Conservation (phyloP, 2,888 invertebrate genomes). For the Dendrolimus pini region DNA sequence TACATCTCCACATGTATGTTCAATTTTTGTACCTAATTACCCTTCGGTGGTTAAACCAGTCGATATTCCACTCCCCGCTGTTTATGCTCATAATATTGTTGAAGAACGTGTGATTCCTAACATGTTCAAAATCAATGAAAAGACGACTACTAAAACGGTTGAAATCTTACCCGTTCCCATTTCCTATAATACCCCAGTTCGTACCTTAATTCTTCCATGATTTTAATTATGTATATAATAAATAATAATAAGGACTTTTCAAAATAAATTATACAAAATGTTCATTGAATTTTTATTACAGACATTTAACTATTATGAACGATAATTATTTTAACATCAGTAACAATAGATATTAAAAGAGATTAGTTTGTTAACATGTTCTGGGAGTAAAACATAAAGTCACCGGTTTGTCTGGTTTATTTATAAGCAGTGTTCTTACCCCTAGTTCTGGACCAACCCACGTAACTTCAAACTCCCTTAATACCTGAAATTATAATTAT, state of each 20-base stretch:
- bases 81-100: constrained; percentile 27
- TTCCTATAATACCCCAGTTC: neutral
- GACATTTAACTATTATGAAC: too few species aligned
- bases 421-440: constrained; percentile 83
- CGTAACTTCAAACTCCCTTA: constrained; percentile 77
- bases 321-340: too few species aligned
- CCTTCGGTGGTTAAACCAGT: constrained; percentile 1
- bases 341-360: too few species aligned
- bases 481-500: constrained; percentile 69
- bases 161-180: constrained; percentile 14
- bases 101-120: constrained; percentile 29
- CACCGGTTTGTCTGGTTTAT: constrained; percentile 85
- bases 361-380: neutral
- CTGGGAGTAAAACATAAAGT: constrained; percentile 38
- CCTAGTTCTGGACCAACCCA: constrained; percentile 82
- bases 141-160: constrained; percentile 11
- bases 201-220: neutral
- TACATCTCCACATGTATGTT: constrained; percentile 19
- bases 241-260: neutral
- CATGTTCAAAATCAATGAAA: constrained; percentile 13
- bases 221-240: neutral
- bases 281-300: too few species aligned
- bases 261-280: too few species aligned
- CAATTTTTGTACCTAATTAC: constrained; percentile 11
- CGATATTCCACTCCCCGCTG: constrained; percentile 9